Evolutionary conservation across 2,113 vertebrate genomes (phyloP).

Genomic region (Bettongia penicillata): DNA sequence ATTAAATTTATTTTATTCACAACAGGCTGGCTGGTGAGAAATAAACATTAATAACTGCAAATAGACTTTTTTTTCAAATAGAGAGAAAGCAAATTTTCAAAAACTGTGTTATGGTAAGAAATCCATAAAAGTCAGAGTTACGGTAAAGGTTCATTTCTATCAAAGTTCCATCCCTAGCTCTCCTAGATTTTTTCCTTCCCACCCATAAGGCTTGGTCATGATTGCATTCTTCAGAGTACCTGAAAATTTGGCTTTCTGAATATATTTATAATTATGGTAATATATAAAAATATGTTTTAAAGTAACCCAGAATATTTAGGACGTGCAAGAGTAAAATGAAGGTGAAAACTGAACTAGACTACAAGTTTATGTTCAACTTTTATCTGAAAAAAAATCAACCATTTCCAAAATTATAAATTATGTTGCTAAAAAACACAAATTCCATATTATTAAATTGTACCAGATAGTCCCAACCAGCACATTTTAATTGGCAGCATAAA

Average conservation of each 20-base stretch:
- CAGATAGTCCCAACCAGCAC: neutral
- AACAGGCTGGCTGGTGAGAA: neutral
- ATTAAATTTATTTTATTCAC: neutral
- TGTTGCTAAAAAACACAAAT: constrained; percentile 19
- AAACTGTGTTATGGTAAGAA: neutral
- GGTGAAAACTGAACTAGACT: constrained; percentile 50
- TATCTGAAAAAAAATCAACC: constrained; percentile 47
- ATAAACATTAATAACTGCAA: neutral
- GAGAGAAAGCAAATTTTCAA: neutral
- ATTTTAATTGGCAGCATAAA: constrained; percentile 47
- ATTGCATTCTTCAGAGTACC: constrained; percentile 58
- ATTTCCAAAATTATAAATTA: constrained; percentile 58
- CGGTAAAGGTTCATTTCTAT: neutral
- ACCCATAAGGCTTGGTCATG: constrained; percentile 42
- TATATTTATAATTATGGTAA: constrained; percentile 69
- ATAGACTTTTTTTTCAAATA: neutral
- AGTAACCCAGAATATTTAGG: constrained; percentile 60
- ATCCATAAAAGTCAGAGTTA: neutral
- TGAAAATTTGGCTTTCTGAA: constrained; percentile 67
- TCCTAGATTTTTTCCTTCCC: constrained; percentile 14
- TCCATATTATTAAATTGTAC: neutral
- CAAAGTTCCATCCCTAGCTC: neutral
- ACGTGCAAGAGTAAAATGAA: constrained; percentile 63
- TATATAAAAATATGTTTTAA: constrained; percentile 71
- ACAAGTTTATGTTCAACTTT: constrained; percentile 50